Conservation (phyloP, 2,113 vertebrate genomes). For the Zapornia atra region DNA sequence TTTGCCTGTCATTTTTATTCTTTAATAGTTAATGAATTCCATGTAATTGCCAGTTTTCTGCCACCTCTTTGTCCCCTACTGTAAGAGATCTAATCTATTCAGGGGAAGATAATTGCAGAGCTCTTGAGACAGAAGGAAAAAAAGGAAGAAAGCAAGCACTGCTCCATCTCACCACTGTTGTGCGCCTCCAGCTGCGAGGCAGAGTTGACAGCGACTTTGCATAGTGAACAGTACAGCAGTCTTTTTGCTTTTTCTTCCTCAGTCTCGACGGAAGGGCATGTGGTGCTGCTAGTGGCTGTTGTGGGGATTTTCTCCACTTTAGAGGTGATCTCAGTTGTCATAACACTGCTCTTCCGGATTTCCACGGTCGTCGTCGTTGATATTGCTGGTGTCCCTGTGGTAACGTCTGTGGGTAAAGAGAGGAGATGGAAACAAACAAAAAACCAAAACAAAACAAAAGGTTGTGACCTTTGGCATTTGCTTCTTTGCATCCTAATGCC, state of each 20-base stretch:
- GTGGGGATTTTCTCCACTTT: slow-evolving; percentile 79
- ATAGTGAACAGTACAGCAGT: slow-evolving; percentile 97
- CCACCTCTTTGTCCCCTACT: slow-evolving; percentile 55
- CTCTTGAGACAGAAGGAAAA: slow-evolving; percentile 58
- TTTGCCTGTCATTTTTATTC: slow-evolving; percentile 56
- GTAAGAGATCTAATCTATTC: slow-evolving; percentile 72
- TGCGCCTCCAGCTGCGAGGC: slow-evolving; percentile 97
- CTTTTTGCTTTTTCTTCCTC: slow-evolving; percentile 95
- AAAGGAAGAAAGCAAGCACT: neutral
- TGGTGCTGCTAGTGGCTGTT: slow-evolving; percentile 67
- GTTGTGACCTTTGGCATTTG: neutral
- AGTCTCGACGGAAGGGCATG: slow-evolving; percentile 81
- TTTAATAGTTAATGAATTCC: slow-evolving; percentile 66
- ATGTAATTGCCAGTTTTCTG: slow-evolving; percentile 63
- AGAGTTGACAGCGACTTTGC: slow-evolving; percentile 98
- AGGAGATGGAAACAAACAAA: neutral
- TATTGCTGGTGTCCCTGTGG: slow-evolving; percentile 76
- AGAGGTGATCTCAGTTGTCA: slow-evolving; percentile 79
- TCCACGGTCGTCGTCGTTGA: slow-evolving; percentile 69
- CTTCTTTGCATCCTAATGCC: neutral
- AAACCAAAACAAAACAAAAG: neutral
- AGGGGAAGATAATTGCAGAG: slow-evolving; percentile 64
- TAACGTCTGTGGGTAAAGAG: slow-evolving; percentile 70
- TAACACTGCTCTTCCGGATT: slow-evolving; percentile 65
- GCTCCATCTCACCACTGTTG: slow-evolving; percentile 89